A percentile compares a stretch with the other conserved stretches of the same genome.
phyloP scores from a whole-genome alignment of 2,888 invertebrate genomes.

The Cryptus viduatorius region DNA sequence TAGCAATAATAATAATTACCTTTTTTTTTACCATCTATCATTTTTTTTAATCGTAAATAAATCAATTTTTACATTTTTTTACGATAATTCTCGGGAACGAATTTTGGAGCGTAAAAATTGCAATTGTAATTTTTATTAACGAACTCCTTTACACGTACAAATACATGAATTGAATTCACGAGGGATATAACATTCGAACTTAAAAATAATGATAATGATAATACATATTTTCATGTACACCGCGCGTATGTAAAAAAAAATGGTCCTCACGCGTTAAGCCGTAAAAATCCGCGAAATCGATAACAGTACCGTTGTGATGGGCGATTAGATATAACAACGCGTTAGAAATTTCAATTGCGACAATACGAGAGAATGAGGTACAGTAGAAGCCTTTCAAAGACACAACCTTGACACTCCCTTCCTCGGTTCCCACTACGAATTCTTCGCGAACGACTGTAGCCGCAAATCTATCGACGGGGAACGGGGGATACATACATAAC shows the following conservation, averaged over 20 bases:
- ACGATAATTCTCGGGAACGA: not conserved
- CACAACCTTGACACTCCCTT: constrained; percentile 35
- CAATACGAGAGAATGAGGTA: not conserved
- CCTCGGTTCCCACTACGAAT: not conserved
- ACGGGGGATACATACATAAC: not conserved
- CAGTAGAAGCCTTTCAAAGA: constrained; percentile 17
- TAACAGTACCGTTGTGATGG: too few relatives aligned
- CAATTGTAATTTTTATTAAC: not conserved
- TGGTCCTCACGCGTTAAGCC: not conserved
- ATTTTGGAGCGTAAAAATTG: not conserved
- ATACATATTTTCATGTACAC: too few relatives aligned
- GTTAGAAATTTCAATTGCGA: constrained; percentile 10
- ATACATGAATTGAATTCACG: too few relatives aligned
- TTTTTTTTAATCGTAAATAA: not conserved
- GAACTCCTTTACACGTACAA: too few relatives aligned
- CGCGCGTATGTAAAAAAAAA: too few relatives aligned
- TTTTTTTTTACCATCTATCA: not conserved
- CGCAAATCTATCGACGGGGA: constrained; percentile 1
- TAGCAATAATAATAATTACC: not conserved
- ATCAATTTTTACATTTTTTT: too few relatives aligned
- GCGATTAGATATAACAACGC: not conserved
- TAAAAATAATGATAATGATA: too few relatives aligned
- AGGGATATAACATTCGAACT: too few relatives aligned
- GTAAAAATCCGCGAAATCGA: not conserved
- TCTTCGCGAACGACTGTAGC: not conserved